Percentiles rank a stretch among this genome's conserved stretches.
These are phyloP conservation scores for Euplagia quadripunctaria DNA, from an alignment of 2,888 invertebrate species.

Conservation along the genomic window DNA sequence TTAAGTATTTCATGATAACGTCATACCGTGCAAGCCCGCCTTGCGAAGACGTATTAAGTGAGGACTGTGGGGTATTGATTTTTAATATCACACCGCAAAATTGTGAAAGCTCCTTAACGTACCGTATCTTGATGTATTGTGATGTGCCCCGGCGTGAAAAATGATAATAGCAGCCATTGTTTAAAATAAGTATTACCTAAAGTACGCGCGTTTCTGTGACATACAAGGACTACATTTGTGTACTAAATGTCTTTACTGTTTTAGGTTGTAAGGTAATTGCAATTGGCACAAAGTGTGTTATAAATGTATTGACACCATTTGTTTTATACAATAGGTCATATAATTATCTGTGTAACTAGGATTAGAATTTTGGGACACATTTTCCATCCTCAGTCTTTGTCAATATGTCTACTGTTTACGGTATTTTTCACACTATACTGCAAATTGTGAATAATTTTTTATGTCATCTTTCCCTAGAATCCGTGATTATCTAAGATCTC, in stretches of 20 bases:
- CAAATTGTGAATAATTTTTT: background rate
- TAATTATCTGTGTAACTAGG: constrained; percentile 15
- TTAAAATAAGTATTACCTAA: background rate
- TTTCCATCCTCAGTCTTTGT: background rate
- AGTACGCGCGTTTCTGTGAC: background rate
- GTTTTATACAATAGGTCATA: constrained; percentile 12
- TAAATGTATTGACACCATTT: constrained; percentile 15
- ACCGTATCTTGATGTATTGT: too few relatives aligned
- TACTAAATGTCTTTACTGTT: constrained; percentile 6
- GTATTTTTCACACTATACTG: background rate
- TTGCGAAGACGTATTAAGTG: too few relatives aligned
- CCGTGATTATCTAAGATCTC: too few relatives aligned
- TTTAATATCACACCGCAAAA: too few relatives aligned
- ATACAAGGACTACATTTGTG: background rate
- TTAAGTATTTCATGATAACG: background rate
- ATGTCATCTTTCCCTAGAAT: background rate
- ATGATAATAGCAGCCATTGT: background rate
- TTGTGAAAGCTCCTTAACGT: too few relatives aligned
- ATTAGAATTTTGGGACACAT: constrained; percentile 12
- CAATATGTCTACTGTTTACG: background rate
- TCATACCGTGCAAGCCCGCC: too few relatives aligned
- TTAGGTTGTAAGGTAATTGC: constrained; percentile 37
- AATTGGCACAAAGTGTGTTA: constrained; percentile 52
- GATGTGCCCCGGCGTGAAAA: too few relatives aligned
- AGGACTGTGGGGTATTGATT: too few relatives aligned